Evolutionary conservation across 2,113 vertebrate genomes (phyloP).

Genomic region (Piprites chloris): DNA sequence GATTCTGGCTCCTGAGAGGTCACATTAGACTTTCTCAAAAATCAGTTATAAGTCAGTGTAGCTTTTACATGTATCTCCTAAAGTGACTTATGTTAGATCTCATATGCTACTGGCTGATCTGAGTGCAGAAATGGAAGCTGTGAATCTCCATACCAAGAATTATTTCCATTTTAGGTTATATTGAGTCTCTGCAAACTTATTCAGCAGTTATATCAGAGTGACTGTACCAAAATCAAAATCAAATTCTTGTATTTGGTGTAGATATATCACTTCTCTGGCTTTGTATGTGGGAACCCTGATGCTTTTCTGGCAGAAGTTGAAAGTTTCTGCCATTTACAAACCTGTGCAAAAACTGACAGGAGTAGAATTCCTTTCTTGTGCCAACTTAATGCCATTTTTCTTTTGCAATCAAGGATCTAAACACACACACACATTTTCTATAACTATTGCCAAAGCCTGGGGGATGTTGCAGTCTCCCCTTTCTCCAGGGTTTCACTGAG

Average conservation of each 20-base stretch:
- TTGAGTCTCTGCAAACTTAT: neutral
- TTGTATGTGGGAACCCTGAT: neutral
- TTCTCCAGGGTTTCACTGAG: constrained; percentile 14
- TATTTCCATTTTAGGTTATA: neutral
- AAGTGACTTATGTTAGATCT: neutral
- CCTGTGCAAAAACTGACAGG: constrained; percentile 22
- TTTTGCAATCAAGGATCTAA: constrained; percentile 44
- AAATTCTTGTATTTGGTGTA: neutral
- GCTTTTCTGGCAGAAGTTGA: constrained; percentile 45
- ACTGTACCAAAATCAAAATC: constrained; percentile 8
- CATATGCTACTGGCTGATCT: neutral
- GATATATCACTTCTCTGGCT: neutral
- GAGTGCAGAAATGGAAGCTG: neutral
- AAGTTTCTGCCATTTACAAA: constrained; percentile 38
- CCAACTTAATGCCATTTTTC: constrained; percentile 42
- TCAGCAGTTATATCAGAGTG: neutral
- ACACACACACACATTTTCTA: neutral
- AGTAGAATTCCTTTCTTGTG: constrained; percentile 28
- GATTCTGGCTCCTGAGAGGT: neutral
- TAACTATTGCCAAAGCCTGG: constrained; percentile 40
- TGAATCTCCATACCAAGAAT: neutral
- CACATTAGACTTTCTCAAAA: neutral
- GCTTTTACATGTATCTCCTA: neutral
- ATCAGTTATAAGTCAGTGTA: neutral
- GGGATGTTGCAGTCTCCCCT: neutral